Evolutionary conservation across 2,888 invertebrate genomes (phyloP), one percentile per base, ranked within the genome.

Genomic region (Leptodirus hochenwartii): DNA sequence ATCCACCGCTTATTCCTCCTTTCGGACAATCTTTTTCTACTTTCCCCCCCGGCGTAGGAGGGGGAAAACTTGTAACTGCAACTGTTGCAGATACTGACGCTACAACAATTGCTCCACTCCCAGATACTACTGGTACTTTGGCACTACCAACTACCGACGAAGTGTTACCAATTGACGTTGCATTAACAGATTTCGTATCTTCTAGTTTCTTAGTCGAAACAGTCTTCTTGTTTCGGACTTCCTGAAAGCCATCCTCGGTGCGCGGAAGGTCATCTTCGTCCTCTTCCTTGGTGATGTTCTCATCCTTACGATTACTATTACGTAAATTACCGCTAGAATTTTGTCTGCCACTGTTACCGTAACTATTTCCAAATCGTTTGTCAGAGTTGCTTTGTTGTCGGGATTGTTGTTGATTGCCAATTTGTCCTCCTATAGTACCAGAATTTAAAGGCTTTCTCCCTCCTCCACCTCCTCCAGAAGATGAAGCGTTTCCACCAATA

Each of bases 181-280:
- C 14, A n/a, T 13, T 43, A 32, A 30, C 29, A 25, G 38, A 31
- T 33, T 39, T 53, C 37, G 27, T 6, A 43, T 57, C 47, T 43
- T 55, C 50, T 3, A 14, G 23, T 31, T 29, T 25, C 31, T 37
- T 13, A 15, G 27, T 22, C 43, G 76, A 76, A 0, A 67, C 69
- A 40, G 64, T 69, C 49, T 80, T 81, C 52, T 79, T 79, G 31
- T 77, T 80, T 34, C 79, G 69, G 5, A 84, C 85, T 51, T 85
- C 84, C 54, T 81, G 80, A 54, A 85, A 82, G 27, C 79, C 80
- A 45, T 72, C 72, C 30, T 72, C 67, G 33, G 71, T 64, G 13
- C 58, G 52, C 36, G 61, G 63, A 3, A 36, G 30, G 2, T 45
- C 40, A 17, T 32, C 50, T 17, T 64, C 65, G 11, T 47, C 47